Percentiles rank a stretch among this genome's conserved stretches.
Conservation (phyloP, 2,113 vertebrate species). For the Xenus cinereus region DNA sequence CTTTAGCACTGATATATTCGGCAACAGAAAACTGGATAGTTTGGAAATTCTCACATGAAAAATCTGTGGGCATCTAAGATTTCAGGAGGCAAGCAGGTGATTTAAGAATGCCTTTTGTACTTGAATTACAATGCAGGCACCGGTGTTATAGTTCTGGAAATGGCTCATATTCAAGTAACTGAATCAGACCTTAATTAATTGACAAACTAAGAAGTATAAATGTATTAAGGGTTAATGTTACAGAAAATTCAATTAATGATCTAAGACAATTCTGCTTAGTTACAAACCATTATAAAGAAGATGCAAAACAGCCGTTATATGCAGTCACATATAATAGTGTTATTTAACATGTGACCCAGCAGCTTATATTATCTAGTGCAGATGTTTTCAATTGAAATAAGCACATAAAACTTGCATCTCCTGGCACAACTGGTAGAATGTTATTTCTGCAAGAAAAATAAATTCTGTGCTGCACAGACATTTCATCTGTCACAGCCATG, state of each 20-base stretch:
- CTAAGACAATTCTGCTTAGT: background rate
- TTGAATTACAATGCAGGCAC: background rate
- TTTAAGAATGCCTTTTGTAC: background rate
- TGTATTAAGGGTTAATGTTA: slow-evolving; percentile 7
- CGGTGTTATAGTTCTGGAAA: background rate
- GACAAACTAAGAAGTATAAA: background rate
- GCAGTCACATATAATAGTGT: slow-evolving; percentile 4
- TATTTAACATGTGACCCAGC: slow-evolving; percentile 41
- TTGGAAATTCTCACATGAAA: background rate
- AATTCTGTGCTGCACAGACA: background rate
- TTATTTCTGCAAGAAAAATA: slow-evolving; percentile 54
- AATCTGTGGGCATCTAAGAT: background rate
- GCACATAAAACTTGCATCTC: slow-evolving; percentile 39
- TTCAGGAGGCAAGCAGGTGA: background rate
- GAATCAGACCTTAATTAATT: background rate
- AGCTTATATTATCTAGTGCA: slow-evolving; percentile 19
- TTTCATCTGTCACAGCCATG: slow-evolving; percentile 34
- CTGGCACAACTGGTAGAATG: slow-evolving; percentile 5
- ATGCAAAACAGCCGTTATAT: background rate
- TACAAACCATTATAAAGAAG: background rate
- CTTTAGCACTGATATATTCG: background rate
- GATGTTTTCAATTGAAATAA: slow-evolving; percentile 50
- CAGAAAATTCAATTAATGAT: background rate
- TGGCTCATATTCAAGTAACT: background rate
- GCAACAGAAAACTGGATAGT: background rate